phyloP scores from a whole-genome alignment of 2,888 invertebrate genomes.

The Rhorus exstirpatorius region DNA sequence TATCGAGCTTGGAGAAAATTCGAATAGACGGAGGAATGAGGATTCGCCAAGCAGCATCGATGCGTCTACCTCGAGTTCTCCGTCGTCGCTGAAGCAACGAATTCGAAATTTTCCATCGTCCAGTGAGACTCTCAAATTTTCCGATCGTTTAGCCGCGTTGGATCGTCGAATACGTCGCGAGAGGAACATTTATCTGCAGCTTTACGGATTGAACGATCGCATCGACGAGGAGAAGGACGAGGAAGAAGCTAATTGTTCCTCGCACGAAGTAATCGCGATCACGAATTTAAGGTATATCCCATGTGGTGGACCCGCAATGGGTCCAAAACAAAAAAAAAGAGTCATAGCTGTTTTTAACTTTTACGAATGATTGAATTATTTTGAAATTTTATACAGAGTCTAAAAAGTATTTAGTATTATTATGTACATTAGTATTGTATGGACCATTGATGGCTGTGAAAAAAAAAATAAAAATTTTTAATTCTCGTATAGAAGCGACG shows the following conservation, averaged over 20 bases:
- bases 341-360: too few species aligned
- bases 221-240: slow-evolving; percentile 79
- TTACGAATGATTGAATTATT: too few species aligned
- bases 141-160: slow-evolving; percentile 64
- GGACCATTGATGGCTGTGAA: too few species aligned
- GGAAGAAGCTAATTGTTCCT: slow-evolving; percentile 59
- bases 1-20: neutral
- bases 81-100: slow-evolving; percentile 73
- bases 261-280: slow-evolving; percentile 26
- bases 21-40: slow-evolving; percentile 6
- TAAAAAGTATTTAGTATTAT: too few species aligned
- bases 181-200: slow-evolving; percentile 71
- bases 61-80: slow-evolving; percentile 72
- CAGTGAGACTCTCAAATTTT: slow-evolving; percentile 63
- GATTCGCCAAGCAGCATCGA: slow-evolving; percentile 38
- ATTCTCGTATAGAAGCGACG: slow-evolving; percentile 54
- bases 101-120: slow-evolving; percentile 72
- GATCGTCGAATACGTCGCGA: slow-evolving; percentile 72
- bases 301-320: too few species aligned
- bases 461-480: neutral
- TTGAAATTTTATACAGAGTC: too few species aligned
- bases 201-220: slow-evolving; percentile 65
- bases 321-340: too few species aligned
- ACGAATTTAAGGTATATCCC: slow-evolving; percentile 8
- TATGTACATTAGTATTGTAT: too few species aligned